Conservation (phyloP, 2,113 vertebrate species). For the Myiagra hebetior region DNA sequence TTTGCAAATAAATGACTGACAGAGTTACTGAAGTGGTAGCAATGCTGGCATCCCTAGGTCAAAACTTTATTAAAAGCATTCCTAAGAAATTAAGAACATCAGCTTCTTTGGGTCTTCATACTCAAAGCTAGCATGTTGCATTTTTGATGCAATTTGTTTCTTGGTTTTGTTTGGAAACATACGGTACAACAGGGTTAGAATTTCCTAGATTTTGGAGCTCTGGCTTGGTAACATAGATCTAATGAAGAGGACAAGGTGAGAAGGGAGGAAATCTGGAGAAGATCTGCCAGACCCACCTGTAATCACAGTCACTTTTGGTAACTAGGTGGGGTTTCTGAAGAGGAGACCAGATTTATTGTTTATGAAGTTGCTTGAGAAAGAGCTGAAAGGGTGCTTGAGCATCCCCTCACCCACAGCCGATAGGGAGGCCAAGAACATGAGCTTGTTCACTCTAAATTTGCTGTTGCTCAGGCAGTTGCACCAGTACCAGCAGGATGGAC, state of each 20-base stretch:
- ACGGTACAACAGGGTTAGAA: not conserved
- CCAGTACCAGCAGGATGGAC: not conserved
- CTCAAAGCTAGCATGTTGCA: not conserved
- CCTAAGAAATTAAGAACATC: not conserved
- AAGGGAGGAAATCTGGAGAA: not conserved
- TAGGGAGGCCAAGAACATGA: not conserved
- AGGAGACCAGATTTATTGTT: not conserved
- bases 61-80: conserved; percentile 36
- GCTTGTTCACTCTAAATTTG: not conserved
- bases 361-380: not conserved
- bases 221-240: not conserved
- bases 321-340: not conserved
- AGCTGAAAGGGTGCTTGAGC: not conserved
- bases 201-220: not conserved
- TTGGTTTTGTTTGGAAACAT: not conserved
- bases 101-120: not conserved
- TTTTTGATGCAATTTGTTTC: not conserved
- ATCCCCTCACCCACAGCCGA: not conserved
- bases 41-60: not conserved
- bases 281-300: not conserved
- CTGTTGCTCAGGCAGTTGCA: not conserved
- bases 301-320: not conserved
- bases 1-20: conserved; percentile 5
- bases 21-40: conserved; percentile 22
- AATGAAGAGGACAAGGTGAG: not conserved